Evolutionary conservation across 2,113 vertebrate genomes (phyloP).

Genomic region (Dasyurus viverrinus): DNA sequence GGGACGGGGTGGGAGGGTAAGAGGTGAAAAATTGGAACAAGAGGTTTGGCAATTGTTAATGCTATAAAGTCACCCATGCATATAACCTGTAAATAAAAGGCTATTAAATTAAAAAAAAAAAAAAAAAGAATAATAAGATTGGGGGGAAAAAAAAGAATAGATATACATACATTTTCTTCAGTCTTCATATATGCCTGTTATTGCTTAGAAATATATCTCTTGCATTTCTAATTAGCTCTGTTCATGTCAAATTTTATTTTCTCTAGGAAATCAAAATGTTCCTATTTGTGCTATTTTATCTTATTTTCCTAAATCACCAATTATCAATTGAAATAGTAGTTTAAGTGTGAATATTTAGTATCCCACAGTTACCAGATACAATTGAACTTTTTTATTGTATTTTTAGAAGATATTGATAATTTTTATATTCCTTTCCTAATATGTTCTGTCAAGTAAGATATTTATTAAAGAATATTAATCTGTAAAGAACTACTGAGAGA

Average conservation of each 20-base stretch:
- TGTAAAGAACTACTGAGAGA: neutral
- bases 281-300: neutral
- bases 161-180: neutral
- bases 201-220: neutral
- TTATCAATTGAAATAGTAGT: neutral
- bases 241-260: conserved; percentile 24
- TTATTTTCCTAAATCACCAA: neutral
- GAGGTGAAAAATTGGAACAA: too few relatives aligned
- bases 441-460: neutral
- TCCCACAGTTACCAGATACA: neutral
- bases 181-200: neutral
- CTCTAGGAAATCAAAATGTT: neutral
- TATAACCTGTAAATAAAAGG: too few relatives aligned
- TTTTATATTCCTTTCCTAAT: neutral
- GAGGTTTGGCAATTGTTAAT: too few relatives aligned
- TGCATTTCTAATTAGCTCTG: neutral
- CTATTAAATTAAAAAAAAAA: too few relatives aligned
- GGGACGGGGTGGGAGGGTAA: too few relatives aligned
- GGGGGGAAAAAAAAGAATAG: too few relatives aligned
- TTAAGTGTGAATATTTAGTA: neutral
- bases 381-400: neutral
- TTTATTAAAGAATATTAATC: neutral
- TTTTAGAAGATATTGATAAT: neutral
- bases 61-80: too few relatives aligned
- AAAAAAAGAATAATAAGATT: too few relatives aligned